Conservation (phyloP, 1,140 invertebrate species). For the Heterodera carotae region DNA sequence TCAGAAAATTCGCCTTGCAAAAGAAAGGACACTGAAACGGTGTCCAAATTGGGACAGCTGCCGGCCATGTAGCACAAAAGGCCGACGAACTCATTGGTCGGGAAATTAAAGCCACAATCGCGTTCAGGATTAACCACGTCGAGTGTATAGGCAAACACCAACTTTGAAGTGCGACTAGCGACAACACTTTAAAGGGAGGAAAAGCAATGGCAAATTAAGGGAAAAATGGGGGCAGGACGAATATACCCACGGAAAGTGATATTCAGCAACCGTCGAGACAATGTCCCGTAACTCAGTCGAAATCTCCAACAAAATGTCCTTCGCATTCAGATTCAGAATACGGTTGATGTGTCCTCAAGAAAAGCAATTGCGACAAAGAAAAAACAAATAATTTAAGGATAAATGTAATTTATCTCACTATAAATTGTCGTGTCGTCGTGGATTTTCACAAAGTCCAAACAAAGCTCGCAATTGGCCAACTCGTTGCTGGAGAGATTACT, state of each 20-base stretch:
- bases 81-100: neutral
- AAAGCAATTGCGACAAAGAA: neutral
- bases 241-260: slow-evolving; percentile 1
- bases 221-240: neutral
- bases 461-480: slow-evolving; percentile 6
- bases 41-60: slow-evolving; percentile 18
- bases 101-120: neutral
- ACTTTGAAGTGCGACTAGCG: neutral
- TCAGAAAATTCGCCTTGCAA: slow-evolving; percentile 26
- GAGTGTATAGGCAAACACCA: slow-evolving; percentile 7
- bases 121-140: slow-evolving; percentile 14
- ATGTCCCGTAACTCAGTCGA: slow-evolving; percentile 6
- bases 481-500: neutral
- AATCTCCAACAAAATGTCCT: slow-evolving; percentile 4
- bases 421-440: slow-evolving; percentile 24
- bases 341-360: slow-evolving; percentile 18
- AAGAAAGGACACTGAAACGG: slow-evolving; percentile 4
- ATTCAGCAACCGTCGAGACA: slow-evolving; percentile 1
- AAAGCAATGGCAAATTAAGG: neutral
- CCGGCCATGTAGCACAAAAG: neutral
- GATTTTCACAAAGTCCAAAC: slow-evolving; percentile 19
- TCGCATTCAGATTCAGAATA: slow-evolving; percentile 22
- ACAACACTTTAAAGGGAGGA: neutral
- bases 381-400: too few relatives aligned
- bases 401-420: neutral